Percentiles rank a stretch among this genome's conserved stretches.
These are phyloP conservation scores for Lepidonotus clava DNA, from an alignment of 2,888 invertebrate genomes.

Conservation along the genomic window DNA sequence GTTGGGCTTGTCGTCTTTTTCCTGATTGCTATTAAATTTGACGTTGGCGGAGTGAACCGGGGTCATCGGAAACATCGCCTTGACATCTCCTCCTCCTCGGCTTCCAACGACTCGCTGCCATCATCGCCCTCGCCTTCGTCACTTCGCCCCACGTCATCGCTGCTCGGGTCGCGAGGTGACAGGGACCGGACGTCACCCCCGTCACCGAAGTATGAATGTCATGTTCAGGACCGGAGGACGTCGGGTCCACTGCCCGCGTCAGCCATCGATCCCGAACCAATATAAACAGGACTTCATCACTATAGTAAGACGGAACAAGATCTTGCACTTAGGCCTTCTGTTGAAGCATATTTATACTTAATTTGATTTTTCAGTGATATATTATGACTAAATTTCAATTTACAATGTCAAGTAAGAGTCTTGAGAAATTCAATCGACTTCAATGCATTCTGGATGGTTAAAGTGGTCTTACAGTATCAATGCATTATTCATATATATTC, in stretches of 20 bases:
- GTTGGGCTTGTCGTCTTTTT: slow-evolving; percentile 71
- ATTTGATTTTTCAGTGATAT: too few relatives aligned
- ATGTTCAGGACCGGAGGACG: slow-evolving; percentile 4
- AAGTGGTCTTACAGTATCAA: too few relatives aligned
- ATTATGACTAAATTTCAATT: too few relatives aligned
- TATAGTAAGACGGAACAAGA: too few relatives aligned
- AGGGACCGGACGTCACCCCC: neutral
- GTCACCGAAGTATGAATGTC: slow-evolving; percentile 22
- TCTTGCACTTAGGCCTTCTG: too few relatives aligned
- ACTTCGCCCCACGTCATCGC: neutral
- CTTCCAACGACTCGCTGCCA: slow-evolving; percentile 27
- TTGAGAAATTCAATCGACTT: too few relatives aligned
- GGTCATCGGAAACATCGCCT: neutral
- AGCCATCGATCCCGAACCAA: too few relatives aligned
- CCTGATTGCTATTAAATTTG: slow-evolving; percentile 48
- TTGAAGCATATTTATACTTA: too few relatives aligned
- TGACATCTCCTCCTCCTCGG: slow-evolving; percentile 25
- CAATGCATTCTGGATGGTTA: too few relatives aligned
- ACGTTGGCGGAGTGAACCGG: slow-evolving; percentile 16
- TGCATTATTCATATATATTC: too few relatives aligned
- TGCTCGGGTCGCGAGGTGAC: neutral
- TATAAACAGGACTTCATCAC: too few relatives aligned
- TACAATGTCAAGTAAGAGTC: too few relatives aligned
- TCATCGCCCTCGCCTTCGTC: neutral
- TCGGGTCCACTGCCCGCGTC: neutral